These are phyloP conservation scores for Rhabditophanes sp. DNA, from an alignment of 2,888 invertebrate species.

Conservation along the genomic window DNA sequence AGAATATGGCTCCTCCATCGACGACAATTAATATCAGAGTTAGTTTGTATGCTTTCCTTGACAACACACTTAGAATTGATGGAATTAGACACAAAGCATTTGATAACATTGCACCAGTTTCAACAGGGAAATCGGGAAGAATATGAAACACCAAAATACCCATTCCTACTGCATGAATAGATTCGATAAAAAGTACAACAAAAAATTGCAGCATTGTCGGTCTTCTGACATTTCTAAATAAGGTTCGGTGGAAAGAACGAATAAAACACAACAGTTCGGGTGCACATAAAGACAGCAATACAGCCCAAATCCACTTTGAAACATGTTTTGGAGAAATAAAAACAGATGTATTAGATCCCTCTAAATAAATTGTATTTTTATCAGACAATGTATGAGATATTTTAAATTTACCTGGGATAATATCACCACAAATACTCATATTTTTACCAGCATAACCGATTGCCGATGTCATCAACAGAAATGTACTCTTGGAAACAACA, in stretches of 20 bases:
- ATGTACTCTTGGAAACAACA: constrained; percentile 32
- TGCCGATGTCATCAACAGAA: constrained; percentile 43
- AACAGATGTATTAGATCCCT: too few relatives aligned
- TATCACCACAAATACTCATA: constrained; percentile 37
- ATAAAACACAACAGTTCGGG: constrained; percentile 45
- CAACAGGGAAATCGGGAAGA: constrained; percentile 75
- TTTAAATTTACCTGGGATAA: constrained; percentile 23
- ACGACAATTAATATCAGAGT: constrained; percentile 42
- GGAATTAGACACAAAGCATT: constrained; percentile 86
- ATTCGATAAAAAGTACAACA: constrained; percentile 53
- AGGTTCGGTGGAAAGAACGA: constrained; percentile 45
- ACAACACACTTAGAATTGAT: constrained; percentile 50
- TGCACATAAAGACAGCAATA: constrained; percentile 44
- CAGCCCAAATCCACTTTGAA: constrained; percentile 46
- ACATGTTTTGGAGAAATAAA: constrained; percentile 31
- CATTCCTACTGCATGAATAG: constrained; percentile 69
- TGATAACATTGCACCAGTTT: constrained; percentile 85
- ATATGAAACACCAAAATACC: constrained; percentile 71
- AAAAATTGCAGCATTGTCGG: constrained; percentile 37
- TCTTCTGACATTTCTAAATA: constrained; percentile 44
- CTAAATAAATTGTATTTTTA: constrained; percentile 2
- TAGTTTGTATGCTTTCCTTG: constrained; percentile 48
- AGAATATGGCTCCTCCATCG: constrained; percentile 68
- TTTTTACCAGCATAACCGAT: constrained; percentile 40
- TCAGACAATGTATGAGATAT: constrained; percentile 1